phyloP scores from a whole-genome alignment of 2,797 vertebrate genomes.

The Thaleichthys pacificus region DNA sequence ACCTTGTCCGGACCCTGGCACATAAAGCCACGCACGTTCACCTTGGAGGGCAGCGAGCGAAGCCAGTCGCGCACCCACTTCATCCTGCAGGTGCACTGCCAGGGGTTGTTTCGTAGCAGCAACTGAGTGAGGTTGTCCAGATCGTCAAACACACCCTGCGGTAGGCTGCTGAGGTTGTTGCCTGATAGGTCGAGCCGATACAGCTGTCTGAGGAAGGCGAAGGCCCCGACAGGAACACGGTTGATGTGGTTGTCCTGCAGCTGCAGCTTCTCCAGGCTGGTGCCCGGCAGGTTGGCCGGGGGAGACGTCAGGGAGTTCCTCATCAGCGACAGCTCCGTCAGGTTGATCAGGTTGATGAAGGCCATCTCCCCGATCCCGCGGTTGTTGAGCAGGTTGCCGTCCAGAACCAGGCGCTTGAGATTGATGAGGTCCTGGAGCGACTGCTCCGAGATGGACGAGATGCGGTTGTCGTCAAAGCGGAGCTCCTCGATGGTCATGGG shows the following conservation, averaged over 20 bases:
- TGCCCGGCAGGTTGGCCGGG: constrained; percentile 91
- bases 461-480: constrained; percentile 98
- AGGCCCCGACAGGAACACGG: constrained; percentile 88
- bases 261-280: constrained; percentile 92
- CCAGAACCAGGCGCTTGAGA: constrained; percentile 94
- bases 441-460: constrained; percentile 94
- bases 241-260: constrained; percentile 99
- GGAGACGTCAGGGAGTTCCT: constrained; percentile 94
- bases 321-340: constrained; percentile 95
- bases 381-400: constrained; percentile 98
- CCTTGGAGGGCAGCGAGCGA: constrained; percentile 87
- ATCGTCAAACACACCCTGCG: constrained; percentile 95
- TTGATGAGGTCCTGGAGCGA: constrained; percentile 98
- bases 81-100: constrained; percentile 97
- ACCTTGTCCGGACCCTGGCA: constrained; percentile 98
- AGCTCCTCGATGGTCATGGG: constrained; percentile 98
- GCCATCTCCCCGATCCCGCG: constrained; percentile 93
- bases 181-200: constrained; percentile 97
- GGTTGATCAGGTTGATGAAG: constrained; percentile 92
- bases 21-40: constrained; percentile 98
- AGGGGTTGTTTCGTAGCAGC: constrained; percentile 96
- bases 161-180: constrained; percentile 97
- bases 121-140: constrained; percentile 98
- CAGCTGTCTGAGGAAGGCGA: constrained; percentile 92
- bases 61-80: constrained; percentile 99